phyloP scores from a whole-genome alignment of 2,797 vertebrate species.

The Oreortyx pictus region DNA sequence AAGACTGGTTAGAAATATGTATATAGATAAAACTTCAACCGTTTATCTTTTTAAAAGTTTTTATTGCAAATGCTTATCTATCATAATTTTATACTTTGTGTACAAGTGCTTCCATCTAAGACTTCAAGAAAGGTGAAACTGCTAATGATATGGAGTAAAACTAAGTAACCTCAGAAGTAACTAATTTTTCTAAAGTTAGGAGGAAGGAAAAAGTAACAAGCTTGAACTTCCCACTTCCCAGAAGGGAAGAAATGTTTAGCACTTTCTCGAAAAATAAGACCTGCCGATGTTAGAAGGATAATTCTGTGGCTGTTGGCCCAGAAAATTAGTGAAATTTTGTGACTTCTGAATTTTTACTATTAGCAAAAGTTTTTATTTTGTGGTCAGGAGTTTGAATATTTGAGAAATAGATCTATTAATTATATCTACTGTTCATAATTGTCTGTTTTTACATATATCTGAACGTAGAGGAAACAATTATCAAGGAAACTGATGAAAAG shows the following conservation, averaged over 20 bases:
- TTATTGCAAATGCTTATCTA: neutral
- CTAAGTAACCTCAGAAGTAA: neutral
- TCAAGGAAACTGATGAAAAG: neutral
- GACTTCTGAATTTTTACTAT: neutral
- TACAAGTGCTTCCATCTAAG: neutral
- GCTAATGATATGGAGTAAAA: neutral
- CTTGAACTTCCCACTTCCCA: neutral
- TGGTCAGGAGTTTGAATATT: neutral
- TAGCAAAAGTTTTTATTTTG: neutral
- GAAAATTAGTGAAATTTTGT: neutral
- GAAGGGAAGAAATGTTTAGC: neutral
- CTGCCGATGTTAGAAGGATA: rapidly evolving
- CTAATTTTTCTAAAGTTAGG: neutral
- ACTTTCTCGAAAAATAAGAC: neutral
- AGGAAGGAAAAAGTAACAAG: neutral
- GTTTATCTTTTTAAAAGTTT: neutral
- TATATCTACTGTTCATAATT: neutral
- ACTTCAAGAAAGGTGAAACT: neutral
- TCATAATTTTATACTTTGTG: neutral
- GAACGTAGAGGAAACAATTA: neutral
- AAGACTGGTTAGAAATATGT: neutral
- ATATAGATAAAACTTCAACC: neutral
- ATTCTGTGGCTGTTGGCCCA: neutral
- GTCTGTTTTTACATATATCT: neutral
- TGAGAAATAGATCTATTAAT: neutral